Evolutionary conservation across 35 echinoderm and acorn worm species (phyloP).

Genomic region (Amphiura filiformis): DNA sequence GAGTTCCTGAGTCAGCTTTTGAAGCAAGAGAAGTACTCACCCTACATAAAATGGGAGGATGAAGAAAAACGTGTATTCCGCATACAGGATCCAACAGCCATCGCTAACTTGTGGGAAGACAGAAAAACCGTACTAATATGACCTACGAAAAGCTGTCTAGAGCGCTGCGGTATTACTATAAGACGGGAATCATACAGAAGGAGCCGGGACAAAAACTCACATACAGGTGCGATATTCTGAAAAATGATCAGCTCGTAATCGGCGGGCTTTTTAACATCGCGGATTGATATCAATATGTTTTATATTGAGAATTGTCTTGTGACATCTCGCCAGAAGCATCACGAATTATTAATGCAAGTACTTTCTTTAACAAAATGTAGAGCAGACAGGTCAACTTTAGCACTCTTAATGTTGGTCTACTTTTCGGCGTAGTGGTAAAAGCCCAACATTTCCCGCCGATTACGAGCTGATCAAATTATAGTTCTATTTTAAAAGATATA

Average conservation of each 20-base stretch:
- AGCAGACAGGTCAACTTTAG: too few relatives aligned
- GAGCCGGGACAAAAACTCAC: constrained; percentile 94
- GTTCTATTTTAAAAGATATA: neutral
- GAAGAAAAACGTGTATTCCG: constrained; percentile 61
- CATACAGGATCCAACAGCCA: constrained; percentile 68
- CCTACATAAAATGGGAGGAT: constrained; percentile 93
- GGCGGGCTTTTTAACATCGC: too few relatives aligned
- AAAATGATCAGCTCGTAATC: neutral
- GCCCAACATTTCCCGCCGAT: too few relatives aligned
- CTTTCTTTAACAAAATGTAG: too few relatives aligned
- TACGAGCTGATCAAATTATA: too few relatives aligned
- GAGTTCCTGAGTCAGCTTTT: constrained; percentile 87
- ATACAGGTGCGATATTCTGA: constrained; percentile 53
- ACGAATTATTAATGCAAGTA: too few relatives aligned
- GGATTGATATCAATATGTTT: too few relatives aligned
- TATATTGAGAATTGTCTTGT: too few relatives aligned
- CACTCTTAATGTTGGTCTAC: too few relatives aligned
- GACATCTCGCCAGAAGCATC: too few relatives aligned
- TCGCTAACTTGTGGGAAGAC: constrained; percentile 87
- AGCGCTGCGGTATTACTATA: constrained; percentile 89
- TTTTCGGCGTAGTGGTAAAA: too few relatives aligned
- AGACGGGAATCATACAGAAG: constrained; percentile 89
- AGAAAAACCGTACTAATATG: constrained; percentile 98
- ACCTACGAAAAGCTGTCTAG: constrained; percentile 96
- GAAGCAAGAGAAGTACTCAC: constrained; percentile 55